phyloP scores from a whole-genome alignment of 2,797 vertebrate genomes.

The Ibycter americanus region DNA sequence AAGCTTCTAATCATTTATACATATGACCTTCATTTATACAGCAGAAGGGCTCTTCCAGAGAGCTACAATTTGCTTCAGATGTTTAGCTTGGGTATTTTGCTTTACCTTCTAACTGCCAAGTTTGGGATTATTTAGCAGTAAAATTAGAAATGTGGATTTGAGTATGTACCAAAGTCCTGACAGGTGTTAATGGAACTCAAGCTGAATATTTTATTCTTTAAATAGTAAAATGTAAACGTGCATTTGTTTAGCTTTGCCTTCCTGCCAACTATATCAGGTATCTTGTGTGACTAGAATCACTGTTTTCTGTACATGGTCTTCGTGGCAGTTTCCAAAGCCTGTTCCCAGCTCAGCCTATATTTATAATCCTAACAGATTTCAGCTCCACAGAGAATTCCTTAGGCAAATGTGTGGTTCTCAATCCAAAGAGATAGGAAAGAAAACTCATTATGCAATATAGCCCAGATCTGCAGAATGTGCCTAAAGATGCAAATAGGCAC shows the following conservation, averaged over 20 bases:
- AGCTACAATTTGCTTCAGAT: constrained; percentile 64
- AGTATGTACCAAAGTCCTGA: constrained; percentile 52
- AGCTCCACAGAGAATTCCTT: constrained; percentile 11
- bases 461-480: background rate
- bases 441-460: background rate
- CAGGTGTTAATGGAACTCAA: constrained; percentile 70
- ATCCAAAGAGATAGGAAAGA: constrained; percentile 16
- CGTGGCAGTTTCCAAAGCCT: constrained; percentile 57
- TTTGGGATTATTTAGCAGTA: constrained; percentile 66
- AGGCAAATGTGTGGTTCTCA: constrained; percentile 10
- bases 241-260: constrained; percentile 64
- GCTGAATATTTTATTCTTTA: constrained; percentile 68
- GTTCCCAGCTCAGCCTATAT: constrained; percentile 22
- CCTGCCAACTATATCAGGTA: constrained; percentile 60
- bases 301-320: constrained; percentile 57
- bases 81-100: constrained; percentile 58
- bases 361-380: constrained; percentile 49
- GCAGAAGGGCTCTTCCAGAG: constrained; percentile 52
- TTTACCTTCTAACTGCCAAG: constrained; percentile 55
- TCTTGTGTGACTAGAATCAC: constrained; percentile 63
- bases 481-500: background rate
- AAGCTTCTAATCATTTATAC: constrained; percentile 67
- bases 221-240: constrained; percentile 68
- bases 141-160: constrained; percentile 66
- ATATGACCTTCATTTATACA: constrained; percentile 62